These are phyloP conservation scores for Eumaeus atala DNA, from an alignment of 1,140 invertebrate species.

Conservation along the genomic window DNA sequence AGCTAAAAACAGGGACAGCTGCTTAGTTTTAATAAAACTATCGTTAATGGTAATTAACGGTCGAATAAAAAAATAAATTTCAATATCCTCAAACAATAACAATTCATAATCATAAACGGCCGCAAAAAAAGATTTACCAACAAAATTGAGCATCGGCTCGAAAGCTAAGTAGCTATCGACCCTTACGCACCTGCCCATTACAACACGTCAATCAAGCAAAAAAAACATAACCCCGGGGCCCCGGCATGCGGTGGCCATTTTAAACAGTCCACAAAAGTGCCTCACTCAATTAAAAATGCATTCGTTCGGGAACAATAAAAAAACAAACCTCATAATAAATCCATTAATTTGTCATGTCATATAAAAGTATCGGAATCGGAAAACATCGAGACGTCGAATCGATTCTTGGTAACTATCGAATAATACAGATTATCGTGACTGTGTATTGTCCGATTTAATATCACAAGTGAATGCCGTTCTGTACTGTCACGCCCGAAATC, in stretches of 20 bases:
- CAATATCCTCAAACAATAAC: conserved; percentile 24
- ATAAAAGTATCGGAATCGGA: conserved; percentile 57
- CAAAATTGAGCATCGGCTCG: conserved; percentile 45
- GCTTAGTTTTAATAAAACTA: not conserved
- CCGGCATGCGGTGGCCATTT: conserved; percentile 63
- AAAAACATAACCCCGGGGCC: conserved; percentile 36
- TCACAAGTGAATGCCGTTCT: conserved; percentile 44
- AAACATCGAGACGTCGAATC: conserved; percentile 43
- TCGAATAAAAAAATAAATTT: not conserved
- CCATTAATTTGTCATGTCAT: conserved; percentile 74
- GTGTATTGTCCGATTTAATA: conserved; percentile 57
- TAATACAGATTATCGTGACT: conserved; percentile 60
- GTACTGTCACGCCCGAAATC: conserved; percentile 35
- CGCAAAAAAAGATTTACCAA: conserved; percentile 37
- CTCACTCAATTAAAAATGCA: conserved; percentile 73
- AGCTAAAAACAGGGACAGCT: not conserved
- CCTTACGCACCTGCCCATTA: conserved; percentile 67
- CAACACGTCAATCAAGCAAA: conserved; percentile 69
- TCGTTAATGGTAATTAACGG: not conserved
- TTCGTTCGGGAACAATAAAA: conserved; percentile 61
- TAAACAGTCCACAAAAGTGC: conserved; percentile 69
- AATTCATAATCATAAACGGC: conserved; percentile 39
- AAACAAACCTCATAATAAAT: conserved; percentile 70
- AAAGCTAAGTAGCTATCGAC: conserved; percentile 60
- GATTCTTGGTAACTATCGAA: conserved; percentile 56